Conservation (phyloP, 2,888 invertebrate genomes). For the Phaonia tiefii region DNA sequence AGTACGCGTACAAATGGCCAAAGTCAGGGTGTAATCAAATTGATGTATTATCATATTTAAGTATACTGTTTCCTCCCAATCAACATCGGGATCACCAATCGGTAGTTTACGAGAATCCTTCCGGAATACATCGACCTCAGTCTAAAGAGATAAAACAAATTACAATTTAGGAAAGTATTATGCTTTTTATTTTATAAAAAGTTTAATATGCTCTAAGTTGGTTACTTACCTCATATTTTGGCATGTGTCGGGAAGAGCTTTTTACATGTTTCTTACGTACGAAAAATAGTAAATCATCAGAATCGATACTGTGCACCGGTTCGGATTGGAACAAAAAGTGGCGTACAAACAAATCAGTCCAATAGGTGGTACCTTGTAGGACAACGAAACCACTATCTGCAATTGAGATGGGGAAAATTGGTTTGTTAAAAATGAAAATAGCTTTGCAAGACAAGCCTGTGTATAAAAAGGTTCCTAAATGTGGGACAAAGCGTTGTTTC, state of each 20-base stretch:
- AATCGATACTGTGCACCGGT: constrained; percentile 88
- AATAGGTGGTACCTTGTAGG: constrained; percentile 95
- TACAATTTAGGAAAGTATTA: no score
- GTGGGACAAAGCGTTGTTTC: no score
- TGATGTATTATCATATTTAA: constrained; percentile 98
- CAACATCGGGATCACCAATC: constrained; percentile 96
- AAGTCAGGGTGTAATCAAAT: constrained; percentile 97
- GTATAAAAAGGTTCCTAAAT: no score
- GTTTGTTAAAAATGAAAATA: constrained; percentile 6
- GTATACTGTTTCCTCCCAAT: constrained; percentile 99
- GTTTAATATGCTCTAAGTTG: background rate
- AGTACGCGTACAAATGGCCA: constrained; percentile 98
- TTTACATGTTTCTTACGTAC: constrained; percentile 95
- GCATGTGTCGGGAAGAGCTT: constrained; percentile 91
- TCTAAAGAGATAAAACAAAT: constrained; percentile 81
- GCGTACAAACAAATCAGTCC: constrained; percentile 96
- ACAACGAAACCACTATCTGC: constrained; percentile 95
- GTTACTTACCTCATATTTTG: constrained; percentile 90
- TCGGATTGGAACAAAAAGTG: constrained; percentile 96
- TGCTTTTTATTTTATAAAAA: no score
- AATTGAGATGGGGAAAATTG: constrained; percentile 69
- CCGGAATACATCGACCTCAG: constrained; percentile 97
- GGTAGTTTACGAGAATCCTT: constrained; percentile 98
- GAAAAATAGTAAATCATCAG: constrained; percentile 97
- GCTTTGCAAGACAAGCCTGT: no score